Evolutionary conservation across 2,888 invertebrate genomes (phyloP), one percentile per base, ranked within the genome.

Genomic region (Sinodicranocentrus sp.): DNA sequence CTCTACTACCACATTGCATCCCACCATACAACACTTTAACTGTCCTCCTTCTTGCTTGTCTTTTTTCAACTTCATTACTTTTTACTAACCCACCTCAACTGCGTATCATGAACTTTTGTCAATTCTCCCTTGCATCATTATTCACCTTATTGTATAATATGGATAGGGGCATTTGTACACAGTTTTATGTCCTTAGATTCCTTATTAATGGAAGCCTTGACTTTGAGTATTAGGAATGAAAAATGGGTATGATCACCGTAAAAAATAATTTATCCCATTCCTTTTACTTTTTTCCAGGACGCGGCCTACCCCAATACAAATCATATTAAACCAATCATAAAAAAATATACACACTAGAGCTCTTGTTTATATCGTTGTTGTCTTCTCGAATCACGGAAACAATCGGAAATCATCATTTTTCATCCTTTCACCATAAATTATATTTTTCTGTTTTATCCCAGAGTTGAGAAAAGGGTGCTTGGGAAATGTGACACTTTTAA

Each of bases 41-140:
- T 78, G 78, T 78, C 78, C 78, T 78, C 78, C 78, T 78, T 44
- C 70, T 70, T 59, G 19, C 21, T 68, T 67, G 67, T 44, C 59
- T 77, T 57, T 54, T 52, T 54, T 52, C 52, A 76, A n/a, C 17
- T 39, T 57, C 67, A 63, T 68, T 57, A 33, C 33, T 33, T 33
- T 33, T 3, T 33, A 3, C 52, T 54, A 61, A 48, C 48, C 44
- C 43, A 33, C 63, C 63, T 28, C 71, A 71, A 71, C 17, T 52
- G 5, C 33, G n/a, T n/a, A n/a, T n/a, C n/a, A n/a, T n/a, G 6
- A 39, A 44, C 54, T 75, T 67, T 65, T 67, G 76, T 54, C 54
- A 65, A 67, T 26, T 33, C 26, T 33, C 33, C 33, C 23, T 19
- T 65, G 1, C 39, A 65, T 59, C 19, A 33, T 43, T 61, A n/a